Base-by-base conservation (phyloP, 1,140 invertebrate genomes). In the Danaus plexippus region DNA sequence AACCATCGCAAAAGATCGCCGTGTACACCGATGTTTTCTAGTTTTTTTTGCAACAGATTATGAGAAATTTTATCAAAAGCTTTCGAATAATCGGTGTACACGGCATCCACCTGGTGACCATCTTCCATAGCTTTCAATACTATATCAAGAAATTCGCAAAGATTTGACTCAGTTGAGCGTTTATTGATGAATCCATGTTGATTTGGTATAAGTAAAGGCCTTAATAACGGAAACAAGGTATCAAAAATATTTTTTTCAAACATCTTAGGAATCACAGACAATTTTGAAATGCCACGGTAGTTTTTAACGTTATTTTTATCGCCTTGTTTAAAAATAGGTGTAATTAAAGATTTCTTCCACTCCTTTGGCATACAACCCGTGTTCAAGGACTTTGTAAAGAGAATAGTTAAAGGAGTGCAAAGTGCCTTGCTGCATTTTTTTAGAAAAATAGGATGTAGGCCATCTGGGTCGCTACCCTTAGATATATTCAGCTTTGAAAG, bases 91-190 rank as follows among this genome's bases (percentile, higher is more conserved):
- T 15, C 15, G 15, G 15, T 15, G 15, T 15, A 15, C 15, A 15
- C 1, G 1, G 15, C 15, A 15, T 15, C 47, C 15, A 49, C 47
- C 47, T 49, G 15, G 47, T 49, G 18, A 49, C 47, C 47, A 22
- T 32, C 18, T 22, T 49, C 47, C 47, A 49, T 49, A 32, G 47
- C 47, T 32, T 49, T 32, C 9, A 32, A 32, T 49, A 49, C 22
- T 9, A 32, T 41, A 41, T 57, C 11, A 9, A 52, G 22, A 32
- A 57, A 50, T 15, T 52, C 44, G 49, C 51, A 53, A 2, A 59
- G 51, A 54, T 59, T 59, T 12, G 51, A 44, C 15, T 54, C 51
- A 43, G 42, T 53, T 8, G 57, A 54, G 9, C 47, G 51, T 10
- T 45, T 49, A 32, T 52, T 53, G 43, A 44, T 32, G 40, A 59